These are phyloP conservation scores for Keiferia lycopersicella DNA, from an alignment of 2,888 invertebrate genomes.

Conservation along the genomic window DNA sequence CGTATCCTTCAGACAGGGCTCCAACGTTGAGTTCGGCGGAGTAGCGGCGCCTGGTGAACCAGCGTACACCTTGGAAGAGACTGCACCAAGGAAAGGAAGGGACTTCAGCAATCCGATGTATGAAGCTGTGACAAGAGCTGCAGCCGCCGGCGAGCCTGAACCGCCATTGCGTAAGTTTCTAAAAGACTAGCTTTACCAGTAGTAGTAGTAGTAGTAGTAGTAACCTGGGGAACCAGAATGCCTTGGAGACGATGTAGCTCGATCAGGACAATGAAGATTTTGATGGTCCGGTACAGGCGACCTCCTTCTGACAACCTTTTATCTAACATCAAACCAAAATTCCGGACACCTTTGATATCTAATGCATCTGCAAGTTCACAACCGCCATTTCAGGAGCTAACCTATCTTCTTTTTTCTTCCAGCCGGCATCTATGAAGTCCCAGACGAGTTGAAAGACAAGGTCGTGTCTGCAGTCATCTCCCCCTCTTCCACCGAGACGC, in stretches of 20 bases:
- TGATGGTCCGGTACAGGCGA: no score
- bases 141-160: conserved; percentile 58
- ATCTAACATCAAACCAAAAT: no score
- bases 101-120: conserved; percentile 99
- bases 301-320: no score
- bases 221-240: no score
- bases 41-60: conserved; percentile 83
- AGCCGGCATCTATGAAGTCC: conserved; percentile 90
- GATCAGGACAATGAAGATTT: neutral
- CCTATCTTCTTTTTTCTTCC: conserved; percentile 29
- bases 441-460: conserved; percentile 87
- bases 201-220: no score
- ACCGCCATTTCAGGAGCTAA: no score
- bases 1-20: conserved; percentile 95
- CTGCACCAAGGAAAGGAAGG: conserved; percentile 84
- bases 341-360: no score
- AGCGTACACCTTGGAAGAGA: conserved; percentile 89
- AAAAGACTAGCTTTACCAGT: neutral
- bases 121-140: conserved; percentile 90
- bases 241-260: neutral
- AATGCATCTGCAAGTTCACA: no score
- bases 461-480: conserved; percentile 88
- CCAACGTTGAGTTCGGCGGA: conserved; percentile 93
- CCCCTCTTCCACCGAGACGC: conserved; percentile 90
- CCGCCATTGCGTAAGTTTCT: conserved; percentile 60